Evolutionary conservation across 53 echinoderm and acorn worm genomes (phyloP), one percentile per base, ranked within the genome.

Genomic region (Paracentrotus lividus): DNA sequence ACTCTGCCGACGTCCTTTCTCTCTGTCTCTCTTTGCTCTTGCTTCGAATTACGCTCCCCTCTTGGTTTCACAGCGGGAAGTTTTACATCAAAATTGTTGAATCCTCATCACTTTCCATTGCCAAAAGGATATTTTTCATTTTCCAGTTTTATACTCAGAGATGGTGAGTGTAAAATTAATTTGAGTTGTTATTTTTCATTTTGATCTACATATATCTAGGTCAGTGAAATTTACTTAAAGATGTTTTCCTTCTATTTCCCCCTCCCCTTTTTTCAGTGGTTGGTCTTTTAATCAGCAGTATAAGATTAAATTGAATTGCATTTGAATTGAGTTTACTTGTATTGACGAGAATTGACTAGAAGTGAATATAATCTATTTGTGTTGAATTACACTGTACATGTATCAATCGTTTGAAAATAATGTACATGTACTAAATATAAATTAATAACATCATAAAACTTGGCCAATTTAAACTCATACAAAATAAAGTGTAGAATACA

Each of bases 61-160:
- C 81, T 81, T 81, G 45, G n/a, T 24, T 47, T 81, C 81, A 26
- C 18, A 0, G 44, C 26, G 26, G 81, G 81, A 81, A 32, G 23
- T 81, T 47, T 81, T 45, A 47, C 26, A 23, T 81, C 3, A 24
- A 26, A 47, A n/a, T 45, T 4, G 10, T 81, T 14, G 27, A 47
- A n/a, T 47, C 21, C n/a, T 42, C 43, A 77, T 77, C 23, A 42
- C 43, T 81, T 81, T 47, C 45, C 24, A 40, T 72, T 72, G 3
- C 40, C 40, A 47, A n/a, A 81, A 47, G 81, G 81, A 81, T 81
- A 45, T 81, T 36, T 36, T 15, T 81, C 45, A 81, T 81, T 81
- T 81, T 81, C 81, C 81, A 81, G 81, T 47, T 81, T 40, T 81
- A 81, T 81, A 12, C 40, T 81, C 81, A 47, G 77, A 81, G 10